Evolutionary conservation across 1,140 invertebrate genomes (phyloP), one percentile per base, ranked within the genome.

Genomic region (Drosophila tropicalis): DNA sequence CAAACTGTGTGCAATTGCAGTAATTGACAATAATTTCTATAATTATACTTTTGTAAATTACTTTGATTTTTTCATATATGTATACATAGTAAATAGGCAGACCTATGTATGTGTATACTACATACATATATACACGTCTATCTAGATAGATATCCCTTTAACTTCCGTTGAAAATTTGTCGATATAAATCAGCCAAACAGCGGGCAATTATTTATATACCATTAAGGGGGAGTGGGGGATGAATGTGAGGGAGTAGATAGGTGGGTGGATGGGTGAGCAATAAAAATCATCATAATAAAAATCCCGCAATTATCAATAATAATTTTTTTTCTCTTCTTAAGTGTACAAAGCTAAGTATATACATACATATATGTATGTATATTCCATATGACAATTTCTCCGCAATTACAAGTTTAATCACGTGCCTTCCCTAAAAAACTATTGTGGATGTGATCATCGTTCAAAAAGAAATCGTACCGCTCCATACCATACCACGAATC

Each of bases 11-110:
- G 76, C 76, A 87, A 83, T 89, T 89, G 76, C 84, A 87, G 68
- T 87, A 83, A 89, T 87, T 89, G 83, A 89, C 84, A 83, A 87
- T 83, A 87, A 87, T 87, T 83, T 76, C 68, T 58, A 72, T 80
- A 79, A 80, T 86, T 86, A 86, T 77, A 74, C 39, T 22, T 29
- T 51, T 57, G 68, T 70, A 86, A 80, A 83, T 87, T 83, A 77
- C 76, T 87, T 87, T 70, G 76, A 79, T 79, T 86, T 82, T 69
- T 44, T 66, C 5, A 29, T 29, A 29, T 29, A 29, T 29, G 0
- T 25, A 25, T 25, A 25, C 5, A 29, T 29, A 29, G 29, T 32
- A 19, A 39, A 10, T 32, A 10, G 13, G 17, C 29, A 13, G n/a
- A 40, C 17, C 13, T 15, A 41, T 56, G n/a, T 15, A n/a, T n/a